Evolutionary conservation across 2,797 vertebrate species (phyloP).

Genomic region (Muscicapa comitata): DNA sequence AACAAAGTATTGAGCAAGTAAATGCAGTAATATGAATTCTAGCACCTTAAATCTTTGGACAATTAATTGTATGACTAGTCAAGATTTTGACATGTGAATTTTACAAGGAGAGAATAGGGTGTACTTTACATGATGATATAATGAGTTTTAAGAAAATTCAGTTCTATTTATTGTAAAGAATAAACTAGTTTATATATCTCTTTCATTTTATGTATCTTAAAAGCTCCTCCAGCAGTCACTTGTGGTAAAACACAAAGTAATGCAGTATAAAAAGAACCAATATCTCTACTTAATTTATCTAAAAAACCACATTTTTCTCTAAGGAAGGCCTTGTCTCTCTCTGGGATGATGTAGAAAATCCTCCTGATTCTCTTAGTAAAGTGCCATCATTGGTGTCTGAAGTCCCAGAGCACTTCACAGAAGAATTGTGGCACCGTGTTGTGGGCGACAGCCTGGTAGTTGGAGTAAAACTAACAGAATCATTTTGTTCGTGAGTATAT

Average conservation of each 20-base stretch:
- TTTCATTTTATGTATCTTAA: background rate
- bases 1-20: background rate
- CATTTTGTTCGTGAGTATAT: slow-evolving; percentile 78
- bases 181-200: background rate
- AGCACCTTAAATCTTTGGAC: background rate
- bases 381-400: slow-evolving; percentile 37
- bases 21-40: background rate
- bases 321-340: slow-evolving; percentile 88
- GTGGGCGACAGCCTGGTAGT: slow-evolving; percentile 83
- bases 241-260: background rate
- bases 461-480: slow-evolving; percentile 79
- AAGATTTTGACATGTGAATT: background rate
- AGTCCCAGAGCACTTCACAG: slow-evolving; percentile 68
- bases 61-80: background rate
- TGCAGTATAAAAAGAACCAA: background rate
- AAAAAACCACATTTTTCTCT: background rate
- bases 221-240: background rate
- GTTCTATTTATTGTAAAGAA: background rate
- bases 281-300: background rate
- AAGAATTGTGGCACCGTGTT: slow-evolving; percentile 87
- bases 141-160: background rate
- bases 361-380: slow-evolving; percentile 17
- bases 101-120: background rate
- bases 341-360: slow-evolving; percentile 83
- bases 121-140: background rate